Evolutionary conservation across 2,888 invertebrate genomes (phyloP).

Genomic region (Amphipoea oculea): DNA sequence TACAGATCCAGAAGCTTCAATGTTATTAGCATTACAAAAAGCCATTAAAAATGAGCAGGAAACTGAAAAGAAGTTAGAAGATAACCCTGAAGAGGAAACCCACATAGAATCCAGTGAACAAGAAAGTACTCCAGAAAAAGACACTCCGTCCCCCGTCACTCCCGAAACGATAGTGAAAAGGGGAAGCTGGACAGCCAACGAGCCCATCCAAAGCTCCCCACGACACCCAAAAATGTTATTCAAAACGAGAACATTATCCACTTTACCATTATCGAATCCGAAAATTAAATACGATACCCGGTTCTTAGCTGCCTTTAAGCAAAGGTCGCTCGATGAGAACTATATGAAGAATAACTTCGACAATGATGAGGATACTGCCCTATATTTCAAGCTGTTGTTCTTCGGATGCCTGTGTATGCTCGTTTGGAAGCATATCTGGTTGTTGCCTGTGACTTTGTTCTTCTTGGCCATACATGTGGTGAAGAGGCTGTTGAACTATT

Average conservation of each 20-base stretch:
- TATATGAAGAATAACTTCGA: conserved; percentile 85
- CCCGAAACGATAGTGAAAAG: conserved; percentile 78
- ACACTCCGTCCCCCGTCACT: conserved; percentile 78
- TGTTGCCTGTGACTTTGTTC: conserved; percentile 94
- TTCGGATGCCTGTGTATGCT: conserved; percentile 96
- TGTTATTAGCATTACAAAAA: conserved; percentile 78
- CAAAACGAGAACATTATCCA: conserved; percentile 87
- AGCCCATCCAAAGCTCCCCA: conserved; percentile 78
- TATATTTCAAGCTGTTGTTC: conserved; percentile 94
- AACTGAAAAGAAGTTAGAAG: conserved; percentile 68
- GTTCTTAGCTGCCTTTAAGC: conserved; percentile 83
- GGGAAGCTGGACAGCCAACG: conserved; percentile 80
- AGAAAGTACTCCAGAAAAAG: conserved; percentile 82
- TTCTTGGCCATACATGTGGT: conserved; percentile 94
- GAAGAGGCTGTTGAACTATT: conserved; percentile 87
- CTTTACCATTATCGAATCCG: conserved; percentile 81
- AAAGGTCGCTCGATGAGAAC: conserved; percentile 85
- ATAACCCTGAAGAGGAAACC: conserved; percentile 75
- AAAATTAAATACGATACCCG: conserved; percentile 83
- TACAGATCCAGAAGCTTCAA: conserved; percentile 85
- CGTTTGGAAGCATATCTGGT: conserved; percentile 96
- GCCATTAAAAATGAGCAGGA: conserved; percentile 75
- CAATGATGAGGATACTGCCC: conserved; percentile 91
- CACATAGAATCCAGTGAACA: conserved; percentile 76
- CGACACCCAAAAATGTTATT: conserved; percentile 85